phyloP scores from a whole-genome alignment of 2,113 vertebrate species.

The Bostrychus sinensis region DNA sequence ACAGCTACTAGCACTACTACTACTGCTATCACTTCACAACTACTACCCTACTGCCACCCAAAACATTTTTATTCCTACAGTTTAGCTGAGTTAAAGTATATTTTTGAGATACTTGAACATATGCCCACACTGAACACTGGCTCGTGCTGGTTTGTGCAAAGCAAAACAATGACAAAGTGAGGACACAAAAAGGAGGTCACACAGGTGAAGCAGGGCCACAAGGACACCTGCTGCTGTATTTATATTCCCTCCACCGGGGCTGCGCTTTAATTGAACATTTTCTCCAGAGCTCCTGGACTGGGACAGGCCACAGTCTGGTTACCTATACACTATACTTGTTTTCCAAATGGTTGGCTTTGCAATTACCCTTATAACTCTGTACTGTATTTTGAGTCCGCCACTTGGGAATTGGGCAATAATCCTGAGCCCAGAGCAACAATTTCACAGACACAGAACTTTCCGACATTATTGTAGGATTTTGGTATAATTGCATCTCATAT shows the following conservation, averaged over 20 bases:
- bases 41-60: too few species aligned
- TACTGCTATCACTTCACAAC: too few species aligned
- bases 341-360: slow-evolving; percentile 71
- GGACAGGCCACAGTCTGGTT: slow-evolving; percentile 41
- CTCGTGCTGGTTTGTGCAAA: slow-evolving; percentile 26
- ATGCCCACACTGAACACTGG: slow-evolving; percentile 23
- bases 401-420: slow-evolving; percentile 68
- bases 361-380: slow-evolving; percentile 71
- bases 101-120: too few species aligned
- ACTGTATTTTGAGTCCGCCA: slow-evolving; percentile 64
- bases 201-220: slow-evolving; percentile 16
- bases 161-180: slow-evolving; percentile 3
- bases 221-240: slow-evolving; percentile 32
- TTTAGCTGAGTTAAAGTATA: too few species aligned
- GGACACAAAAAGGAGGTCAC: slow-evolving; percentile 6
- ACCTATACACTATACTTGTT: slow-evolving; percentile 60
- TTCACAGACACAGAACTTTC: slow-evolving; percentile 61
- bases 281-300: slow-evolving; percentile 53
- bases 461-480: slow-evolving; percentile 47
- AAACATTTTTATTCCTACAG: too few species aligned
- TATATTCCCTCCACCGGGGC: slow-evolving; percentile 33
- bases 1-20: too few species aligned
- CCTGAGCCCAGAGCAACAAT: slow-evolving; percentile 56
- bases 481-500: slow-evolving; percentile 64
- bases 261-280: slow-evolving; percentile 65